Evolutionary conservation across 2,113 vertebrate species (phyloP), one percentile per base, ranked within the genome.

Genomic region (Hucho hucho): DNA sequence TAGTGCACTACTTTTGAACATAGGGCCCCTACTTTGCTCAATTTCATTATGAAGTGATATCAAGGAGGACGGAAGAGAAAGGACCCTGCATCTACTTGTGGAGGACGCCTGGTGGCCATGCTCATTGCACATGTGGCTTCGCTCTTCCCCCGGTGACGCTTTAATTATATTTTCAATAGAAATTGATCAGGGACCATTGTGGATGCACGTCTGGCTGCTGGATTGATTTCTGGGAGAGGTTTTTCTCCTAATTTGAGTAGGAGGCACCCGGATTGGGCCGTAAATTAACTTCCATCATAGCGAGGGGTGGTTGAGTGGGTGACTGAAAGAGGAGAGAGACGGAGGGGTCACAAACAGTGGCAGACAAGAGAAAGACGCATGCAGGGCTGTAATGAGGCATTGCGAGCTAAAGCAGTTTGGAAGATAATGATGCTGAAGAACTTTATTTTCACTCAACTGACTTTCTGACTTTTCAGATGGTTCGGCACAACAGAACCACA

Each of bases 91-190:
- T 89, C 0, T 86, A 89, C 32, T 11, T 58, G 74, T 69, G 6
- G 73, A 70, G 76, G 63, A 72, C 70, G 83, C 76, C 66, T 71
- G 83, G 79, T 75, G 87, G 79, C 80, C 84, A 32, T 18, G 69
- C 75, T 65, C 78, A 83, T 76, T 64, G 75, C 83, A 82, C 83
- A 84, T 87, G 87, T 83, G 84, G 85, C 86, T 82, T 65, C 79
- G 76, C 75, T 67, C 78, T 79, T 75, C 80, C 77, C 75, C 77
- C 81, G 11, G 78, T 85, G 85, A 84, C 79, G 78, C 74, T 86
- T 89, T 86, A 87, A 91, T 90, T 91, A 87, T 86, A 86, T 90
- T 88, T 88, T 88, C 88, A 5, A 92, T 92, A 86, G 76, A 86
- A 85, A 92, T 92, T 87, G 87, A 91, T 89, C 83, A 82, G 43